Evolutionary conservation across 1,140 invertebrate species (phyloP), one percentile per base, ranked within the genome.

Genomic region (Tetramorium alpestre): DNA sequence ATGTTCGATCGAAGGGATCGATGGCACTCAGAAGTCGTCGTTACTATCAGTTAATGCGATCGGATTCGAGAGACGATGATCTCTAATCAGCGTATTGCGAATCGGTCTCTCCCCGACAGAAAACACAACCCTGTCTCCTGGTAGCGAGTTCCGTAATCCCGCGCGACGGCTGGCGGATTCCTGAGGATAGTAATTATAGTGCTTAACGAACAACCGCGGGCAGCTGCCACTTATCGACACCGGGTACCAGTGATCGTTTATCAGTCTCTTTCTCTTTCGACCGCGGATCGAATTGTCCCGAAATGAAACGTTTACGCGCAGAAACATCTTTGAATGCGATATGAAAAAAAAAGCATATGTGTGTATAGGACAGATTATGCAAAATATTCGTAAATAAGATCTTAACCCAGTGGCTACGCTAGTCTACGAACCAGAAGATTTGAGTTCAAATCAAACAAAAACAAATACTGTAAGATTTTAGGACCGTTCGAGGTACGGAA

Each of bases 41-140:
- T 84, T 72, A 25, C 54, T 84, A 75, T 84, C 80, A 56, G 22
- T 78, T 85, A 85, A 77, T 85, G 49, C 70, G 58, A 85, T 85
- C 82, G 60, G 16, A 64, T 85, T 78, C 82, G 60, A 80, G 22
- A 85, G 22, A 85, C 72, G 81, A 85, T 77, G 72, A 85, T 77
- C 56, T 72, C 72, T 77, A 62, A 77, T 85, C 72, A 51, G 58
- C 70, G 62, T 64, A 85, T 85, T 41, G 58, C 70, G 58, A 62
- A 33, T 56, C 51, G 65, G 16, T 47, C 51, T 25, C 47, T 65
- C 18, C 13, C 3, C 80, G 67, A 28, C 67, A 25, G 67, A 72
- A 82, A 84, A 84, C 67, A 84, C 54, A 56, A 69, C 54, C 54
- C 44, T 75, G 54, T 73, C 80, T 49, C 54, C 54, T 44, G 41